Base-by-base conservation (phyloP, 2,888 invertebrate species). In the Agrotis puta region DNA sequence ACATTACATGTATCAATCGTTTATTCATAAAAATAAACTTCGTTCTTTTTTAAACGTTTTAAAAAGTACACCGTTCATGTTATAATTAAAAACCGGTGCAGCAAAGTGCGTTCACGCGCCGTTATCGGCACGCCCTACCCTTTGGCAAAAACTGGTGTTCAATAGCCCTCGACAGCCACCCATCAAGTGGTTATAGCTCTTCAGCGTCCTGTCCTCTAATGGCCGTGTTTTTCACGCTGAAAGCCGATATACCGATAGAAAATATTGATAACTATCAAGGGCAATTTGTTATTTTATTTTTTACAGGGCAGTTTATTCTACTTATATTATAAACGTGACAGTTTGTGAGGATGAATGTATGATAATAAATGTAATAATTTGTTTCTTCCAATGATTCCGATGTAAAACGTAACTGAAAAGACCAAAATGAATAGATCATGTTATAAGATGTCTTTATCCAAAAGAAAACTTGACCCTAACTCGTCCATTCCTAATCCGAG, bases 81-180 rank as follows among this genome's bases (percentile, higher is more conserved):
- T 54, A 14, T 70, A 48, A 81, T 81, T 69, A 59, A 72, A 74
- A 73, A 27, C 56, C 18, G 50, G 45, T 56, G 59, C 54, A 62
- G 50, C 39, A 51, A 39, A 66, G 61, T 82, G 79, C 82, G 74
- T 78, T 61, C 47, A 63, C 58, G 63, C 70, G 77, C 45, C 33
- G 59, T 68, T 54, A 68, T 70, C 51, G 63, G 50, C 59, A 24
- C 48, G 27, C 75, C 45, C 53, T 51, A 57, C 75, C 67, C 71
- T 70, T 81, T 73, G 56, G 68, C 67, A 82, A 77, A 83, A 81
- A 79, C 79, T 81, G 80, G 70, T 74, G 64, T 64, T 80, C 73
- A 66, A 86, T 62, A 61, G 50, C 78, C 22, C 81, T 85, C 68
- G 56, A 77, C 71, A 63, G 72, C 53, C 81, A 77, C 77, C 75